Evolutionary conservation across 2,888 invertebrate species (phyloP), one percentile per base, ranked within the genome.

Genomic region (Mesodorylaimus sp.): DNA sequence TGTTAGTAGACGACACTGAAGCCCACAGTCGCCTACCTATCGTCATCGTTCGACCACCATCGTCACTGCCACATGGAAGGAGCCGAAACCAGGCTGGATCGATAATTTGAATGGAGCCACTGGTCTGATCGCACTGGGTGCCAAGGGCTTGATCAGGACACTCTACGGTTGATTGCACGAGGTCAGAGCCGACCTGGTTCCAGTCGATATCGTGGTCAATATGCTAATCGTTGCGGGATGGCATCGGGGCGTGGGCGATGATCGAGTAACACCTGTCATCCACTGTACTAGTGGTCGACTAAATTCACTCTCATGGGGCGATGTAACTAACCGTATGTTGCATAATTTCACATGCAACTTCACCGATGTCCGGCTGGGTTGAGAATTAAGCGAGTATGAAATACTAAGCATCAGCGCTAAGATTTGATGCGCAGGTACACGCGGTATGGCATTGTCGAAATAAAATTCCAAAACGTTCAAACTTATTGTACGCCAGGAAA

Each of bases 71-170:
- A 63, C 70, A 43, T 73, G 71, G 71, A 64, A 63, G 51, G 71
- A 71, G 55, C 73, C 73, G 2, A 57, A 70, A 19, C 68, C 71
- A 2, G 91, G 89, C 0, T 95, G 93, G 93, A 87, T 89, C 0
- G 81, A 83, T 57, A 91, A 89, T 48, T 86, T 87, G 68, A 93
- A 91, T 62, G 93, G 91, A 0, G 88, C 91, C 0, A 87, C 87
- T 5, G 37, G 87, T 77, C 58, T 66, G 28, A 58, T 73, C 50
- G 64, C 65, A 27, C 65, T 59, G 32, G 63, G 61, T 28, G 49
- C 59, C 48, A n/a, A n/a, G n/a, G n/a, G n/a, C n/a, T n/a, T n/a
- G n/a, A n/a, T n/a, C n/a, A n/a, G n/a, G n/a, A n/a, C n/a, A n/a
- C n/a, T n/a, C n/a, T n/a, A n/a, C n/a, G n/a, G n/a, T n/a, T n/a